Evolutionary conservation across 1,140 invertebrate genomes (phyloP), one percentile per base, ranked within the genome.

Genomic region (Leptoteleia sp.): DNA sequence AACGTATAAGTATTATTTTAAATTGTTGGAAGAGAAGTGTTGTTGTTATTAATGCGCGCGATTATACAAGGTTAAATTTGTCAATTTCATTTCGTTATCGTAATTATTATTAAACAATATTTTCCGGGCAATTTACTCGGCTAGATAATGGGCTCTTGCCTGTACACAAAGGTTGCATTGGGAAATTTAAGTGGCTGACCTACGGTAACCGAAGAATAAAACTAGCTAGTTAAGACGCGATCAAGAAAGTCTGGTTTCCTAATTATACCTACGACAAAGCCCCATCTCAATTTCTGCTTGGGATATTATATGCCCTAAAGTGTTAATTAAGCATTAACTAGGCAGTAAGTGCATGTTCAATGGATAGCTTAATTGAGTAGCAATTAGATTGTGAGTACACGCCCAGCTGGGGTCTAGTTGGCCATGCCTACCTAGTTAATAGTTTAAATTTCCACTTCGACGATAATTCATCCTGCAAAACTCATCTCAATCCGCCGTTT

Each of bases 251-350:
- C 45, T 37, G 7, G 19, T 6, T 35, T 61, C 19, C 19, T 72
- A 11, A 71, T 55, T 62, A 38, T 29, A 47, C 13, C 27, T 47
- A 42, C 22, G 50, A 73, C 50, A 73, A 65, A 65, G 50, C 43
- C 43, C 35, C 45, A 65, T 65, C 59, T 59, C 59, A 73, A 73
- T 73, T 73, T 73, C 59, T 65, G 50, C 59, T 65, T 59, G 27
- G 27, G 50, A 50, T 73, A 73, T 73, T 65, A 73, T 64, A 65
- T 73, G 35, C 70, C 70, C 57, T 73, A 57, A 73, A 73, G 70
- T 73, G 57, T 73, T 73, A 73, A 73, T 62, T 47, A 73, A 64
- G 57, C 50, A 64, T 73, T 73, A 73, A 64, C 70, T 73, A 73
- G 50, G 59, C 57, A 73, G 70, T 73, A 73, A 64, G 57, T 73